A percentile compares a stretch with the other conserved stretches of the same genome.
Conservation (phyloP, 2,113 vertebrate genomes). For the Cyanoramphus novaezelandiae region DNA sequence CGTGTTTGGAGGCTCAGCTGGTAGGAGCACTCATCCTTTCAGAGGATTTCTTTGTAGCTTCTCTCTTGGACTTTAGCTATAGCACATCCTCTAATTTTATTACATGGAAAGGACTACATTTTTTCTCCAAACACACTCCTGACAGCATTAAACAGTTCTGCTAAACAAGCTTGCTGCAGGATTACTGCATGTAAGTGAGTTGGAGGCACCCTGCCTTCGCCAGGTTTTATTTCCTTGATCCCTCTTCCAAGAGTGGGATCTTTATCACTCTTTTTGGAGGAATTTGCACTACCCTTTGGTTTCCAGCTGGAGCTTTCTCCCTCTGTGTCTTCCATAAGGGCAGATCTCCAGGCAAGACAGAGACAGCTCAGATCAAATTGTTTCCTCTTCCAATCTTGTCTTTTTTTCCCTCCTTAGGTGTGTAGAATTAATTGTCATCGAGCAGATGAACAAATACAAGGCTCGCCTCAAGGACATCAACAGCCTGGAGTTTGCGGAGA, state of each 20-base stretch:
- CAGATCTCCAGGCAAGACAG: not conserved
- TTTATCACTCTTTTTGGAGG: not conserved
- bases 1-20: not conserved
- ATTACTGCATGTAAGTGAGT: fast-evolving
- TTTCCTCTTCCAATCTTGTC: not conserved
- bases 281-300: not conserved
- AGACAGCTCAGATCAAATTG: not conserved
- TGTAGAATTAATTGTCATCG: conserved; percentile 91
- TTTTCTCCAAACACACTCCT: not conserved
- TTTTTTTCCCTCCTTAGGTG: conserved; percentile 76
- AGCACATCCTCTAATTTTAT: not conserved
- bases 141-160: not conserved
- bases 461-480: conserved; percentile 95
- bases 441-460: conserved; percentile 98
- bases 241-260: not conserved
- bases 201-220: not conserved
- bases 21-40: not conserved
- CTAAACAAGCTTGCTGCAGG: not conserved
- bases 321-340: not conserved
- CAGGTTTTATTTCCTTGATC: not conserved
- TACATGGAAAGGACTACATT: not conserved
- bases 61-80: not conserved
- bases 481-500: conserved; percentile 96
- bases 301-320: not conserved
- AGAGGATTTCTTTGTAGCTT: not conserved